Evolutionary conservation across 2,888 invertebrate genomes (phyloP), one percentile per base, ranked within the genome.

Genomic region (Strigamia transsilvanica): DNA sequence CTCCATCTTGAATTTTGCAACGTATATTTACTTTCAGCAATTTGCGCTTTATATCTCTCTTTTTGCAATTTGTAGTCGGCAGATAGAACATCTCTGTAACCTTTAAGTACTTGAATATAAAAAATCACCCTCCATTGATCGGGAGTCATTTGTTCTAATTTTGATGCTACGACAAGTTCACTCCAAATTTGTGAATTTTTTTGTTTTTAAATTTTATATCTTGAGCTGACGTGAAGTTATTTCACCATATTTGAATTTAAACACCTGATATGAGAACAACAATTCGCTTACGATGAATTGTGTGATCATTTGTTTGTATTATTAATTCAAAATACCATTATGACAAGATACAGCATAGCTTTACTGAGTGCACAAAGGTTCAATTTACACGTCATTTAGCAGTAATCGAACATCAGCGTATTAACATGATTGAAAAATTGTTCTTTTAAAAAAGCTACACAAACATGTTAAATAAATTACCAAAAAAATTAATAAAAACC

Each of bases 291-390:
- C 38, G 38, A 38, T 9, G 38, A 38, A 38, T 6, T 38, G 38
- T 38, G 38, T 38, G 38, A 38, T 4, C 38, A 38, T 4, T 38
- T 38, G 38, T 38, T 38, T 38, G 38, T 38, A 38, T 38, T 38
- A 38, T 38, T 38, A 38, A 61, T 23, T 23, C 18, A 23, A 18
- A 61, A 23, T 61, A 61, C 21, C 18, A 61, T 18, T 21, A 61
- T 18, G 61, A 61, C 61, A 61, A 61, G 61, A 61, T 61, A 61
- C 61, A 21, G 61, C 61, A 61, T 61, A 61, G 61, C 61, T 61
- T 61, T 61, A 61, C 23, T 61, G 61, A 61, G 61, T 61, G 61
- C 61, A 61, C 61, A 61, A 61, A 61, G 61, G 61, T 61, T 61
- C 23, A 18, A 61, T 18, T 61, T 61, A 23, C 23, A 61, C 61